Percentiles rank a stretch among this genome's conserved stretches.
phyloP scores from a whole-genome alignment of 1,140 invertebrate species.

The Aphidius gifuensis region DNA sequence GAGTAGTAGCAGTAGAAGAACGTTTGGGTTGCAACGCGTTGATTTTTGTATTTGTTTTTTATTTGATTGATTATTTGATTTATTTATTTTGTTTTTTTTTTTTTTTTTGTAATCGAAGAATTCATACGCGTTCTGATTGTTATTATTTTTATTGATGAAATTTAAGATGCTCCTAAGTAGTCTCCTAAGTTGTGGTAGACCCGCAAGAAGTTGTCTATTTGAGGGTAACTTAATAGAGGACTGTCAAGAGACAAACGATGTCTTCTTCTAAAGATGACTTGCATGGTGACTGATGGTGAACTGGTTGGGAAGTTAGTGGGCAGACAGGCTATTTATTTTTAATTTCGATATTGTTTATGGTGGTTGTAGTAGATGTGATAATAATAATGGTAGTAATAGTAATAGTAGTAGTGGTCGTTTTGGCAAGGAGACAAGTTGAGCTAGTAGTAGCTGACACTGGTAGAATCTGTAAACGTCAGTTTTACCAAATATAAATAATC shows the following conservation, averaged over 20 bases:
- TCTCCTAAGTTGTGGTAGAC: slow-evolving; percentile 37
- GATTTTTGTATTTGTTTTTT: slow-evolving; percentile 17
- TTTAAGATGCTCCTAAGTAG: slow-evolving; percentile 46
- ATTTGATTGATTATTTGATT: slow-evolving; percentile 12
- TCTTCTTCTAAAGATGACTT: slow-evolving; percentile 26
- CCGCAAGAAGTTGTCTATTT: slow-evolving; percentile 35
- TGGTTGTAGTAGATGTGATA: slow-evolving; percentile 49
- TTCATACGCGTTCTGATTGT: slow-evolving; percentile 41
- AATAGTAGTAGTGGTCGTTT: slow-evolving; percentile 52
- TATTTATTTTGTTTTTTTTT: slow-evolving; percentile 12
- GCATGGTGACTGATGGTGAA: slow-evolving; percentile 55
- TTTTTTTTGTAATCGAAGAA: too few relatives aligned
- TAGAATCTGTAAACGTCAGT: slow-evolving; percentile 57
- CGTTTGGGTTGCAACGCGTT: slow-evolving; percentile 29
- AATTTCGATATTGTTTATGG: slow-evolving; percentile 45
- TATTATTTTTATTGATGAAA: slow-evolving; percentile 42
- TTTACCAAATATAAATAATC: slow-evolving; percentile 45
- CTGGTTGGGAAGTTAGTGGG: slow-evolving; percentile 56
- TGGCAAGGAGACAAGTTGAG: slow-evolving; percentile 55
- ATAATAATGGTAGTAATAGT: slow-evolving; percentile 38
- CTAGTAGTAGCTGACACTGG: slow-evolving; percentile 55
- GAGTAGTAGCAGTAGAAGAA: slow-evolving; percentile 45
- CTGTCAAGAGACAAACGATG: slow-evolving; percentile 46
- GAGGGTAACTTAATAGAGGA: slow-evolving; percentile 48
- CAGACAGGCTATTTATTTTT: slow-evolving; percentile 53